Evolutionary conservation across 2,888 invertebrate genomes (phyloP), one percentile per base, ranked within the genome.

Genomic region (Troilus luridus): DNA sequence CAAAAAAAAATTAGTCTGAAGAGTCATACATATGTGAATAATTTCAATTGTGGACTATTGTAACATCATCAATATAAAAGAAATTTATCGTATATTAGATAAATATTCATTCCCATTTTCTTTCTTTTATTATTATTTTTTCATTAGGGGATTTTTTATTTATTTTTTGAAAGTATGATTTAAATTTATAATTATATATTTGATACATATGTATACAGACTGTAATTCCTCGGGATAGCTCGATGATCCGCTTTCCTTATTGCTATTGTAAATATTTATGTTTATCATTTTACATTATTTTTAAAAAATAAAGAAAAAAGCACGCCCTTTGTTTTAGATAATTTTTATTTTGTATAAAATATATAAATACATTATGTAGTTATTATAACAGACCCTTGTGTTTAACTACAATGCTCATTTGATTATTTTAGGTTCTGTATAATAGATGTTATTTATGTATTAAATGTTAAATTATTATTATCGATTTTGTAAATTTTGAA

Each of bases 111-210:
- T 88, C 88, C 88, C 60, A 62, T 88, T 88, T 88, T 60, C 58
- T 58, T 88, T 88, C 9, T 58, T 59, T 88, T 88, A 58, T 88
- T 88, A 24, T 59, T 27, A 62, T 27, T 59, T 21, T 41, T 81
- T 54, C 54, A 10, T 85, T 85, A n/a, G n/a, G 56, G 3, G 54
- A 54, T 77, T 77, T 67, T 88, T 88, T 62, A 60, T 62, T 62
- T 88, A 60, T 41, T 56, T 88, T 62, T 88, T n/a, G 24, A 54
- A 88, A 41, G 12, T 88, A 88, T 59, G 41, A 88, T 88, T 88
- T 88, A 41, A 62, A 60, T 88, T 88, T 88, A 88, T 88, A 88
- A 88, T 21, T 88, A 88, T 88, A 88, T 62, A 88, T 88, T 88
- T 62, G 60, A 88, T 64, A 62, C 88, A 62, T 62, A 27, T 41